These are phyloP conservation scores for Acanthococcus lagerstroemiae DNA, from an alignment of 2,888 invertebrate species.

Conservation along the genomic window DNA sequence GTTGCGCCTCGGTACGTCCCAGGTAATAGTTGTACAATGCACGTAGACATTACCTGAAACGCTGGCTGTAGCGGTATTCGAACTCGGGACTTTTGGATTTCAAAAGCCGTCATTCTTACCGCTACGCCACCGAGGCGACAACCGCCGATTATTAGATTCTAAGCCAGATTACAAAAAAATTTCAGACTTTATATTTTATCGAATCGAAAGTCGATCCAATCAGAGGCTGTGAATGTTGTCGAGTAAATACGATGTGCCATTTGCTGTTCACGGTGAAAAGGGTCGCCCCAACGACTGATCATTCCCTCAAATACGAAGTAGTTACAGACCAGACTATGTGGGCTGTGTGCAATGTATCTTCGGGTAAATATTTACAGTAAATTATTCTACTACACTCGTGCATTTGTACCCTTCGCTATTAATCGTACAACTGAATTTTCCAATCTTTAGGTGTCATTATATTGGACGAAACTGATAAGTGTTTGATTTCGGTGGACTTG, in stretches of 20 bases:
- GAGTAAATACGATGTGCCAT: constrained; percentile 79
- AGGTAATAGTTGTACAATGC: no score
- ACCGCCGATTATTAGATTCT: no score
- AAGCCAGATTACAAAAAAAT: neutral
- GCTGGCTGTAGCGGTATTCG: no score
- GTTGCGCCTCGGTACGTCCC: no score
- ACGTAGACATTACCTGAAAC: no score
- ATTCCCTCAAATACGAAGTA: constrained; percentile 83
- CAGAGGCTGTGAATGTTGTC: constrained; percentile 72
- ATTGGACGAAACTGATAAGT: constrained; percentile 54
- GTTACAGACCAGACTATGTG: constrained; percentile 84
- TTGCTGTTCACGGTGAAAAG: constrained; percentile 62
- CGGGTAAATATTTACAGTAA: constrained; percentile 7
- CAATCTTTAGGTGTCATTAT: constrained; percentile 52
- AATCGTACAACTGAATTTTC: neutral
- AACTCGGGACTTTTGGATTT: no score
- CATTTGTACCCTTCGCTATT: neutral
- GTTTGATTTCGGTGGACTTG: constrained; percentile 72
- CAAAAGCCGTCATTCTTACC: no score
- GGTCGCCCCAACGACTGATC: constrained; percentile 39
- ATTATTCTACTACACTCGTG: neutral
- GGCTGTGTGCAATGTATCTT: constrained; percentile 59
- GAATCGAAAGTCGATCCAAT: constrained; percentile 67
- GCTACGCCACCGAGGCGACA: no score
- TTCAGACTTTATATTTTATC: constrained; percentile 68